These are phyloP conservation scores for Melanotaenia maccullochi DNA, from an alignment of 2,797 vertebrate species.

Conservation along the genomic window DNA sequence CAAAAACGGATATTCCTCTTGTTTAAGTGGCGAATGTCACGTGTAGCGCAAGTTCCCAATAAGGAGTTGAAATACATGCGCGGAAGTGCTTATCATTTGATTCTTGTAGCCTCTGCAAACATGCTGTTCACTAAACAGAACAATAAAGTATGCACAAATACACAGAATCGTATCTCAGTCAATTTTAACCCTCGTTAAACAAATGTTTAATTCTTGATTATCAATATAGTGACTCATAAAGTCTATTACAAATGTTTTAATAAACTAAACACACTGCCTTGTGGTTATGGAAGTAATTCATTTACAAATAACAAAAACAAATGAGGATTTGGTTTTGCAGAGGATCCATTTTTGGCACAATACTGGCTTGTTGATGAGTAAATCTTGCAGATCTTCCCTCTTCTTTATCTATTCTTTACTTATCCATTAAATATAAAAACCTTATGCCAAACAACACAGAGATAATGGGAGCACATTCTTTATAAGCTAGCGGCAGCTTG, in stretches of 20 bases:
- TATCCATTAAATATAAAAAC: no score
- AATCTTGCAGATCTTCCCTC: no score
- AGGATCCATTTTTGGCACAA: background rate
- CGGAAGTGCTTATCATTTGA: background rate
- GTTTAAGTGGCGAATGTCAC: slow-evolving; percentile 11
- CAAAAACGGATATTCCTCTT: background rate
- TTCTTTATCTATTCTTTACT: no score
- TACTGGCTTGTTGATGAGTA: background rate
- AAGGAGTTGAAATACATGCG: background rate
- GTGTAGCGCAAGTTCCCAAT: slow-evolving; percentile 5
- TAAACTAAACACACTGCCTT: background rate
- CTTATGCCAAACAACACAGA: background rate
- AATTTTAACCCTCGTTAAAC: no score
- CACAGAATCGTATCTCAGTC: no score
- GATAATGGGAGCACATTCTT: background rate
- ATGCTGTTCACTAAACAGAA: background rate
- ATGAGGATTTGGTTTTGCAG: background rate
- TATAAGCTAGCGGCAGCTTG: background rate
- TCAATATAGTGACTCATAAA: background rate
- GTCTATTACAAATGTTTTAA: background rate
- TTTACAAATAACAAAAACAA: background rate
- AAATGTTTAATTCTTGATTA: background rate
- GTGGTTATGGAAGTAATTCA: background rate
- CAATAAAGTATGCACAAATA: background rate
- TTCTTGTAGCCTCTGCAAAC: background rate